A percentile compares a stretch with the other conserved stretches of the same genome.
Conservation (phyloP, 2,888 invertebrate genomes). For the Nycteola revayana region DNA sequence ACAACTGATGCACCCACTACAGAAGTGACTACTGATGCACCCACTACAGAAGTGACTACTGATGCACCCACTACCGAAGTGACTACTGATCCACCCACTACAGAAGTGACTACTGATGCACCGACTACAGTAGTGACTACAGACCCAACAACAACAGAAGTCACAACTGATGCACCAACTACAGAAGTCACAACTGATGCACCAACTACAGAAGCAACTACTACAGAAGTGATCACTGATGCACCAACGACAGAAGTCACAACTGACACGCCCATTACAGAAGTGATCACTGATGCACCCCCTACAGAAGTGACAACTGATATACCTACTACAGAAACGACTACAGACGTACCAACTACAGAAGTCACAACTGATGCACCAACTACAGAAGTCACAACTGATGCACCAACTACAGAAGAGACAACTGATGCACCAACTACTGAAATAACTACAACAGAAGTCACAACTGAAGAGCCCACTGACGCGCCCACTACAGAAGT, state of each 20-base stretch:
- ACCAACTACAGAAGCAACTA: too few species aligned
- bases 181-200: not conserved
- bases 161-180: not conserved
- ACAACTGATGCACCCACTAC: slow-evolving; percentile 1
- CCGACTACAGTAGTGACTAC: slow-evolving; percentile 1
- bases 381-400: too few species aligned
- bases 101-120: not conserved
- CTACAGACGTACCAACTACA: not conserved
- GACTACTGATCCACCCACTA: not conserved
- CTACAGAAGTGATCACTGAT: too few species aligned
- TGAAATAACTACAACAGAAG: too few species aligned
- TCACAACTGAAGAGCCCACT: too few species aligned
- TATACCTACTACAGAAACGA: not conserved
- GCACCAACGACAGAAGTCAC: slow-evolving; percentile 1
- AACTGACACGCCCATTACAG: not conserved
- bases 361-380: too few species aligned
- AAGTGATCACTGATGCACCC: not conserved
- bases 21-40: not conserved
- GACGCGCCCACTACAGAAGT: too few species aligned
- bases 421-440: slow-evolving; percentile 1
- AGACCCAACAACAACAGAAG: not conserved
- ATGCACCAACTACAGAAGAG: not conserved
- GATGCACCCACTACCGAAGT: not conserved
- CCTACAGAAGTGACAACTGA: not conserved
- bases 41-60: slow-evolving; percentile 5